A percentile compares a stretch with the other conserved stretches of the same genome.
phyloP scores from a whole-genome alignment of 2,113 vertebrate genomes.

The Pelodiscus sinensis region DNA sequence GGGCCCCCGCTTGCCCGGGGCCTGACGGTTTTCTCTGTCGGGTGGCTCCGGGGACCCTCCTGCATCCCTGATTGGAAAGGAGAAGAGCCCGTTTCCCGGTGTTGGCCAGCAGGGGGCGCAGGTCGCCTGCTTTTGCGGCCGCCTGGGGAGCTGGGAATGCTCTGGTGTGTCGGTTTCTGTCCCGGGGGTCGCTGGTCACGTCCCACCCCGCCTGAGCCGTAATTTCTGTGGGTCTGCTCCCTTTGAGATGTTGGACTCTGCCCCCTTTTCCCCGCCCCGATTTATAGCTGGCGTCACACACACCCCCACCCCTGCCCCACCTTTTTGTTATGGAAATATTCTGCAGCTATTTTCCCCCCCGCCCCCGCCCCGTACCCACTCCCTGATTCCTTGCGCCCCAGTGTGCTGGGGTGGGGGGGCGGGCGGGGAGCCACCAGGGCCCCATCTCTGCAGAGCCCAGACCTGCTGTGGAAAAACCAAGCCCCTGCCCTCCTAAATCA shows the following conservation, averaged over 20 bases:
- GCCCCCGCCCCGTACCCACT: background rate
- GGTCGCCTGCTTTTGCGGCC: background rate
- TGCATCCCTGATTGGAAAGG: too few species aligned
- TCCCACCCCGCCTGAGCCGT: background rate
- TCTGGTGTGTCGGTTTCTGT: too few species aligned
- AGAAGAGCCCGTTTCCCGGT: background rate
- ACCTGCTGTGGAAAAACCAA: background rate
- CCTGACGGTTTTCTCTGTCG: too few species aligned
- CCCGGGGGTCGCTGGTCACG: background rate
- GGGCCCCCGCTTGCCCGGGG: too few species aligned
- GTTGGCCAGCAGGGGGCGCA: too few species aligned
- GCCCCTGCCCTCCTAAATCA: background rate
- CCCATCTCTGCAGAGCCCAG: too few species aligned
- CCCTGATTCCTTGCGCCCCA: background rate
- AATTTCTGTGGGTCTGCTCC: background rate
- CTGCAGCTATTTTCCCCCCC: background rate
- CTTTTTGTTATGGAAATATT: background rate
- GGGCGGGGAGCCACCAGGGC: too few species aligned
- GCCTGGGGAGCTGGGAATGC: background rate
- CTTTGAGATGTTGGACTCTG: rapidly evolving
- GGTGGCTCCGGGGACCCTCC: too few species aligned
- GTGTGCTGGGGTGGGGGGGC: too few species aligned
- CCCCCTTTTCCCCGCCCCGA: rapidly evolving
- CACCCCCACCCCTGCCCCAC: too few species aligned
- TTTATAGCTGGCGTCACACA: background rate